A percentile compares a stretch with the other conserved stretches of the same genome.
Evolutionary conservation across 2,888 invertebrate genomes (phyloP).

Genomic region (Bimastos eiseni): DNA sequence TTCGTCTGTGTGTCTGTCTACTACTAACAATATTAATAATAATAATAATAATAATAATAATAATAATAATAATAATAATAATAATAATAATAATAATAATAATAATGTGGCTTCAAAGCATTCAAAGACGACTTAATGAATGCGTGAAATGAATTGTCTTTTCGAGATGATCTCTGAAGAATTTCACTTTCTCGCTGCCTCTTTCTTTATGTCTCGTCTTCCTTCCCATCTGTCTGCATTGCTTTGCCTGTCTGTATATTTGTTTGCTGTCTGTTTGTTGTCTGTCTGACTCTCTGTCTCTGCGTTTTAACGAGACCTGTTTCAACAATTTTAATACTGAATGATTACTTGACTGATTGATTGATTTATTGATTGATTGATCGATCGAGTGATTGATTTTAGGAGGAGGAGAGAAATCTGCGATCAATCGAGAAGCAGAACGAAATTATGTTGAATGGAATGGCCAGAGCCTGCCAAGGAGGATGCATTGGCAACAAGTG

Average conservation of each 20-base stretch:
- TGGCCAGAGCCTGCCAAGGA: background rate
- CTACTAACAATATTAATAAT: too few relatives aligned
- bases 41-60: too few relatives aligned
- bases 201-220: background rate
- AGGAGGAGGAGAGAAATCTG: background rate
- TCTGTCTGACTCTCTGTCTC: too few relatives aligned
- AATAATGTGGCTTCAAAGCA: too few relatives aligned
- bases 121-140: too few relatives aligned
- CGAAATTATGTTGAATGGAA: background rate
- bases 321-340: background rate
- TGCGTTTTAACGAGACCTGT: too few relatives aligned
- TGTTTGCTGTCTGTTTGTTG: background rate
- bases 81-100: too few relatives aligned
- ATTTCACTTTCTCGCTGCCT: background rate
- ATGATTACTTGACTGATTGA: background rate
- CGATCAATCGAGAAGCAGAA: constrained; percentile 19
- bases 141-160: too few relatives aligned
- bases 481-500: constrained; percentile 15
- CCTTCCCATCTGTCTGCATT: background rate
- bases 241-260: background rate
- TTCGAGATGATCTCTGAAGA: too few relatives aligned
- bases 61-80: too few relatives aligned
- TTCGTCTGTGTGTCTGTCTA: background rate
- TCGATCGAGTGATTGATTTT: background rate
- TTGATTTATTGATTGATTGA: background rate